Evolutionary conservation across 2,888 invertebrate genomes (phyloP).

Genomic region (Lathronympha strigana): DNA sequence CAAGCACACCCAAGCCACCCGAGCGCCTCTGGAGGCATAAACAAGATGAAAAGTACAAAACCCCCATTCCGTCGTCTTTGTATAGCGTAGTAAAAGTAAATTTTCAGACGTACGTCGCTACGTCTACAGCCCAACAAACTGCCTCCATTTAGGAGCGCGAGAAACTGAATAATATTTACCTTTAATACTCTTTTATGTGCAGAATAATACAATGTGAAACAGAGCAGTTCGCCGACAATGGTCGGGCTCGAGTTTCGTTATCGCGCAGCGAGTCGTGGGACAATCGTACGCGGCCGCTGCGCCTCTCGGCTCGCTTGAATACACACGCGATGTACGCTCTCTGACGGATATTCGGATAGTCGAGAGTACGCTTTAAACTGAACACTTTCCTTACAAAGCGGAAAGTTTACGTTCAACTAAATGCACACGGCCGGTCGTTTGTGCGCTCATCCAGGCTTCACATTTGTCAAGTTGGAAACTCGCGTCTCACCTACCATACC

Average conservation of each 20-base stretch:
- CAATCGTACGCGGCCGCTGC: conserved; percentile 46
- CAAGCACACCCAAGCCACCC: conserved; percentile 12
- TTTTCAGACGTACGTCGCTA: conserved; percentile 37
- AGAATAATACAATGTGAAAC: conserved; percentile 49
- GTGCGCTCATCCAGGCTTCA: conserved; percentile 63
- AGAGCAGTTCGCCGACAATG: conserved; percentile 57
- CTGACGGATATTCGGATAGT: conserved; percentile 47
- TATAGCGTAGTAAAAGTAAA: conserved; percentile 41
- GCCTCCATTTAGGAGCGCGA: conserved; percentile 40
- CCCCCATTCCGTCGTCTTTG: conserved; percentile 36
- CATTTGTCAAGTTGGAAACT: conserved; percentile 68
- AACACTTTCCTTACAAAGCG: conserved; percentile 53
- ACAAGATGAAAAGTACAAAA: conserved; percentile 40
- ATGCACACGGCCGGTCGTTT: conserved; percentile 69
- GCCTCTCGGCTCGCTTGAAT: conserved; percentile 58
- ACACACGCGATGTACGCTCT: conserved; percentile 60
- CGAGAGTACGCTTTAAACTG: conserved; percentile 45
- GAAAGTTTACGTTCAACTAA: conserved; percentile 75
- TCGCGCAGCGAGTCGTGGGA: conserved; percentile 56
- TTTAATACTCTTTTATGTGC: conserved; percentile 52
- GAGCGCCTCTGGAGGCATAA: conserved; percentile 20
- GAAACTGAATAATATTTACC: conserved; percentile 60
- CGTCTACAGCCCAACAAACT: conserved; percentile 39
- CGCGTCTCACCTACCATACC: conserved; percentile 58
- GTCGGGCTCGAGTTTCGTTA: conserved; percentile 65